phyloP scores from a whole-genome alignment of 2,888 invertebrate genomes.

The Hirtodrosophila alboralis region DNA sequence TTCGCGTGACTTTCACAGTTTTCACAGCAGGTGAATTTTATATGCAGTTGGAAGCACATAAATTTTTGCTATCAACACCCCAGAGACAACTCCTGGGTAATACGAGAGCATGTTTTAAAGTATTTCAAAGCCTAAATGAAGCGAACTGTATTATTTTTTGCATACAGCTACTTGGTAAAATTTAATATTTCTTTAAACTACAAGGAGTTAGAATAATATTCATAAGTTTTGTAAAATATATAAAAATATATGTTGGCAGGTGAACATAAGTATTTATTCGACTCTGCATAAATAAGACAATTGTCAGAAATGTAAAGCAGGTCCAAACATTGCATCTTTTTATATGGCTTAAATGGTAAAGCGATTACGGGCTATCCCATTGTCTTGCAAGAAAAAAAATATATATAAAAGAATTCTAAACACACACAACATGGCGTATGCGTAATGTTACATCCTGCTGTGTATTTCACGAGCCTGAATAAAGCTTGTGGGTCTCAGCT shows the following conservation, averaged over 20 bases:
- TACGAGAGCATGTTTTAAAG: too few species aligned
- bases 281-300: constrained; percentile 5
- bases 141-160: too few species aligned
- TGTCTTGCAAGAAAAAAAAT: constrained; percentile 46
- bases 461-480: background rate
- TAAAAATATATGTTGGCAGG: background rate
- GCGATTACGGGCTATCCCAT: constrained; percentile 47
- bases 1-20: too few species aligned
- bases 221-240: too few species aligned
- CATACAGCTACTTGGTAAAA: too few species aligned
- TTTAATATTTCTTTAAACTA: too few species aligned
- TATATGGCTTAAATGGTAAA: constrained; percentile 13
- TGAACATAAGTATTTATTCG: background rate
- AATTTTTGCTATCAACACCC: too few species aligned
- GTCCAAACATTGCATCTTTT: constrained; percentile 3
- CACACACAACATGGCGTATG: constrained; percentile 42
- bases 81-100: too few species aligned
- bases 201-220: too few species aligned
- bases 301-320: constrained; percentile 27
- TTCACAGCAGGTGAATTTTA: too few species aligned
- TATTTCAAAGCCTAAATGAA: too few species aligned
- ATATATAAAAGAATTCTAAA: constrained; percentile 33
- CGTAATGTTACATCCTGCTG: constrained; percentile 30
- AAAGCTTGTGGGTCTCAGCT: constrained; percentile 12
- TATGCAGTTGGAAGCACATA: too few species aligned